These are phyloP conservation scores for Leptinotarsa haldemani DNA, from an alignment of 2,888 invertebrate genomes.

Conservation along the genomic window DNA sequence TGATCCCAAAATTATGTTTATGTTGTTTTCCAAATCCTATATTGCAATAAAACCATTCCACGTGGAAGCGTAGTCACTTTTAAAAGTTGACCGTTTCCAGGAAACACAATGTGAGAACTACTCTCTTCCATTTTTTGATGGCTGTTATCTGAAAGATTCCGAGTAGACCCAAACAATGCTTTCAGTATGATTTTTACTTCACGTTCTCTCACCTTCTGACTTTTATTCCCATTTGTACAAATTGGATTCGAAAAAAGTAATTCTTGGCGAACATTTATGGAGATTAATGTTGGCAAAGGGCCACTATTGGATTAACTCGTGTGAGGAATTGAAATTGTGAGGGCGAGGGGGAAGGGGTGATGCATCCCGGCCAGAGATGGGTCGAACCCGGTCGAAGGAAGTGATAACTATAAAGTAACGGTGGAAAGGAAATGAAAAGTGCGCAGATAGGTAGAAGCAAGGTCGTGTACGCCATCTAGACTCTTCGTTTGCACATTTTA, in stretches of 20 bases:
- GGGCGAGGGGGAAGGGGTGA: slow-evolving; percentile 30
- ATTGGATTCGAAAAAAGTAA: slow-evolving; percentile 32
- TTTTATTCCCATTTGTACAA: slow-evolving; percentile 8
- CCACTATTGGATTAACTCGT: slow-evolving; percentile 46
- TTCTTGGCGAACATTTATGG: slow-evolving; percentile 37
- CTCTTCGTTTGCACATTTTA: slow-evolving; percentile 59
- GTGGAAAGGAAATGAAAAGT: slow-evolving; percentile 64
- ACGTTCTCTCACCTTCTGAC: not conserved
- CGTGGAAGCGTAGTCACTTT: too few species aligned
- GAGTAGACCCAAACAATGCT: not conserved
- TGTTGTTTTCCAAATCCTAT: too few species aligned
- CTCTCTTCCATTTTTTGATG: not conserved
- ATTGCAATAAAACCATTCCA: too few species aligned
- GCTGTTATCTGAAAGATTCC: not conserved
- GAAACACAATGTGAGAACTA: too few species aligned
- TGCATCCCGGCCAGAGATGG: slow-evolving; percentile 47
- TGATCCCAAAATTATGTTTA: too few species aligned
- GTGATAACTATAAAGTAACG: slow-evolving; percentile 65
- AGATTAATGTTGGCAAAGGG: slow-evolving; percentile 40
- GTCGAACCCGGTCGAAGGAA: slow-evolving; percentile 53
- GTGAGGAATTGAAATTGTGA: slow-evolving; percentile 46
- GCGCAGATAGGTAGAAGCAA: slow-evolving; percentile 62
- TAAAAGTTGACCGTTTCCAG: too few species aligned
- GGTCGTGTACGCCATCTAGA: slow-evolving; percentile 63
- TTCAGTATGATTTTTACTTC: not conserved